Evolutionary conservation across 2,888 invertebrate genomes (phyloP).

Genomic region (Lasius platythorax): DNA sequence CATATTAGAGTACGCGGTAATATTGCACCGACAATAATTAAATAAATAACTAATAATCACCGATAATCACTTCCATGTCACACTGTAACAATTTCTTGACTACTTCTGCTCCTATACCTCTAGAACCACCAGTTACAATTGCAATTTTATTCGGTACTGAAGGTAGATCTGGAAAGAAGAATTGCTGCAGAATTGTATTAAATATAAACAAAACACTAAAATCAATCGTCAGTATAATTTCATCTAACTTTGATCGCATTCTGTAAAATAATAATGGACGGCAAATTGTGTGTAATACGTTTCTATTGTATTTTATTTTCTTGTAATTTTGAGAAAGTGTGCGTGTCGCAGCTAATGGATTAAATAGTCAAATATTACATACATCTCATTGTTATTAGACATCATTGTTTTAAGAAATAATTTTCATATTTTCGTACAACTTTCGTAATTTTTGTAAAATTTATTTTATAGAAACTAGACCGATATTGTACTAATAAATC

Average conservation of each 20-base stretch:
- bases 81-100: conserved; percentile 92
- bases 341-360: not conserved
- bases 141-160: conserved; percentile 90
- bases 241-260: not conserved
- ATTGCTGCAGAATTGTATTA: not conserved
- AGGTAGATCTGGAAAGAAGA: conserved; percentile 87
- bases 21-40: not conserved
- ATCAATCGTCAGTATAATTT: not conserved
- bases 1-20: not conserved
- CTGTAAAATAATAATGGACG: not conserved
- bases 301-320: not conserved
- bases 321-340: not conserved
- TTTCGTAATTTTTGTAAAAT: not conserved
- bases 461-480: not conserved
- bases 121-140: conserved; percentile 94
- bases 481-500: not conserved
- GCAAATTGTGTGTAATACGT: not conserved
- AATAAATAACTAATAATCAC: conserved; percentile 84
- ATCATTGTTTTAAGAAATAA: not conserved
- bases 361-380: not conserved
- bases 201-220: not conserved
- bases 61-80: conserved; percentile 92
- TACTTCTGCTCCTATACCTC: conserved; percentile 94
- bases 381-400: not conserved
- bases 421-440: not conserved